These are phyloP conservation scores for Lottia scabra DNA, from an alignment of 2,888 invertebrate species.

Conservation along the genomic window DNA sequence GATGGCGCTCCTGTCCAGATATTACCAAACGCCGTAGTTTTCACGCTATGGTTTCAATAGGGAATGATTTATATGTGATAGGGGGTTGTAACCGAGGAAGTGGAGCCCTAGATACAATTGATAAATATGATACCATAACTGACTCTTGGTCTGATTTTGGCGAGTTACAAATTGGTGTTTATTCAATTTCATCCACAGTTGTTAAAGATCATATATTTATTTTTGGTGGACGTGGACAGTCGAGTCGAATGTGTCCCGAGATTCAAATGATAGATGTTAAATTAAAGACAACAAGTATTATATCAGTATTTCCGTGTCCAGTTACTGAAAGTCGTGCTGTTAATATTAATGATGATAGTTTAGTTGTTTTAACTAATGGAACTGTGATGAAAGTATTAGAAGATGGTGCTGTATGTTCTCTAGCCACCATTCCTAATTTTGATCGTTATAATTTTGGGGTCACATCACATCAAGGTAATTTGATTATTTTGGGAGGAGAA, in stretches of 20 bases:
- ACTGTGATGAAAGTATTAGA: conserved; percentile 35
- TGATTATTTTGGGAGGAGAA: conserved; percentile 38
- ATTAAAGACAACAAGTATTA: conserved; percentile 30
- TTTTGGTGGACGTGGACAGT: conserved; percentile 38
- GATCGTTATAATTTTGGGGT: conserved; percentile 42
- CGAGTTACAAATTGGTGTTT: conserved; percentile 34
- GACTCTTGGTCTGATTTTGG: conserved; percentile 32
- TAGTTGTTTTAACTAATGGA: conserved; percentile 34
- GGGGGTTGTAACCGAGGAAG: conserved; percentile 39
- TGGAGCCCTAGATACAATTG: conserved; percentile 31
- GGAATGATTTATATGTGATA: conserved; percentile 32
- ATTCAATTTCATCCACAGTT: conserved; percentile 36
- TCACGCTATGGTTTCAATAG: conserved; percentile 36
- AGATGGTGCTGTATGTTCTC: conserved; percentile 30
- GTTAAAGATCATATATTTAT: conserved; percentile 35
- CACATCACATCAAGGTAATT: conserved; percentile 21
- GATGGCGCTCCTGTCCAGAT: conserved; percentile 35
- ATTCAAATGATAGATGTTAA: conserved; percentile 36
- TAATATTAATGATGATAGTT: conserved; percentile 30
- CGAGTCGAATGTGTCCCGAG: conserved; percentile 31
- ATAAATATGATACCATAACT: conserved; percentile 29
- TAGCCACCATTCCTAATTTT: conserved; percentile 36
- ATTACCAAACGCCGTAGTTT: conserved; percentile 36
- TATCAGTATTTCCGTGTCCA: conserved; percentile 31
- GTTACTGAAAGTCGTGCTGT: conserved; percentile 38